Evolutionary conservation across 2,888 invertebrate genomes (phyloP), one percentile per base, ranked within the genome.

Genomic region (Pedicia rivosa): DNA sequence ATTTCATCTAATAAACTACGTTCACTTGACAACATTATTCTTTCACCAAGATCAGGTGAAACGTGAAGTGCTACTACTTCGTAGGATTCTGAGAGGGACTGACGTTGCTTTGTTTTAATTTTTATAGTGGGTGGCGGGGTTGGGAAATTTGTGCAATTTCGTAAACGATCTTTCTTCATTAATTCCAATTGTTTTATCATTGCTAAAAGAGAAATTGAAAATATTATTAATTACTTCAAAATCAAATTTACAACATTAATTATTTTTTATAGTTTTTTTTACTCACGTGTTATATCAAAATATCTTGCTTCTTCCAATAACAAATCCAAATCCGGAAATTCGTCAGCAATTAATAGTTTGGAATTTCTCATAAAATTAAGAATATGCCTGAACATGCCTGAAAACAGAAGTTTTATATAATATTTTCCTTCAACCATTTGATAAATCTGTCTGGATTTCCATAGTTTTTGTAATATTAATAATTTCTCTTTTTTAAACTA

Each of bases 331-430:
- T 91, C 82, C 19, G 74, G 68, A 60, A 94, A 95, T 57, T 84
- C 78, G 16, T 79, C 78, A 0, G 94, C 88, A 49, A 95, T 74
- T 43, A 88, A 66, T 37, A 94, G 72, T 50, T 80, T 75, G 41
- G 86, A 83, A 59, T 91, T 87, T 51, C 97, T 73, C 72, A 98
- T 77, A 61, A 87, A 98, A 66, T 95, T 95, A 44, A 98, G 71
- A 52, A 98, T 88, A 60, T 97, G 92, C 15, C 95, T 75, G 66
- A 98, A 98, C 32, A 32, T 32, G n/a, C n/a, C n/a, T n/a, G n/a
- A n/a, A n/a, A n/a, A n/a, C n/a, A n/a, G n/a, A n/a, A n/a, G n/a
- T n/a, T n/a, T n/a, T n/a, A n/a, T n/a, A n/a, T n/a, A n/a, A n/a
- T n/a, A n/a, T n/a, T n/a, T n/a, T n/a, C n/a, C n/a, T n/a, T n/a